Evolutionary conservation across 2,113 vertebrate species (phyloP), one percentile per base, ranked within the genome.

Genomic region (Brevimyrus niger): DNA sequence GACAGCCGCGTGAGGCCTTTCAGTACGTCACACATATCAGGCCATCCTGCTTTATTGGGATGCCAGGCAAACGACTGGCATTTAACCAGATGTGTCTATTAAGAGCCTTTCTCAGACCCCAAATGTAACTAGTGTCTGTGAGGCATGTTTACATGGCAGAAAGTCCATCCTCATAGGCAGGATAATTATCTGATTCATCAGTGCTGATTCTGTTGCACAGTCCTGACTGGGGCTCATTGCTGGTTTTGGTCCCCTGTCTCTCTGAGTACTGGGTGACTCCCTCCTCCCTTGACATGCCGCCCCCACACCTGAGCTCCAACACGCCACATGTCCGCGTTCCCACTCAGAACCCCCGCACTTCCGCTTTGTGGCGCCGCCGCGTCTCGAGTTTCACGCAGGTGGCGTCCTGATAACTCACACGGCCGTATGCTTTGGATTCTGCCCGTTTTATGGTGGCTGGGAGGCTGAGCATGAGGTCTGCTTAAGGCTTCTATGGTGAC

Each of bases 41-140:
- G 58, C 73, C 44, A 17, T 65, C 47, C n/a, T 50, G 61, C 88
- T 53, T 82, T 73, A 88, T 17, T 53, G 88, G 47, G 88, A 89
- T 46, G 42, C 19, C 76, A 84, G 88, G 11, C 88, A 27, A 61
- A 85, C 31, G 15, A 61, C 50, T 55, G 48, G 76, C 17, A 21
- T 46, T 87, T 5, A 84, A 84, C 21, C 80, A 47, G 19, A 89
- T 27, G 35, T n/a, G 27, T 53, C 50, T 87, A 31, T 53, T 50
- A n/a, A 87, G 85, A 87, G 85, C 48, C 11, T 35, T 53, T 27
- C 31, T 87, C 48, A 35, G 50, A 35, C 15, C 31, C 27, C 85
- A 86, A 27, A 19, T 86, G 48, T 86, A 86, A 87, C 55, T 87
- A 31, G 85, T 55, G 48, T n/a, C 82, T 23, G 2, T 55, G 85